These are phyloP conservation scores for Naso thynnoides DNA, from an alignment of 2,797 vertebrate species.

Conservation along the genomic window DNA sequence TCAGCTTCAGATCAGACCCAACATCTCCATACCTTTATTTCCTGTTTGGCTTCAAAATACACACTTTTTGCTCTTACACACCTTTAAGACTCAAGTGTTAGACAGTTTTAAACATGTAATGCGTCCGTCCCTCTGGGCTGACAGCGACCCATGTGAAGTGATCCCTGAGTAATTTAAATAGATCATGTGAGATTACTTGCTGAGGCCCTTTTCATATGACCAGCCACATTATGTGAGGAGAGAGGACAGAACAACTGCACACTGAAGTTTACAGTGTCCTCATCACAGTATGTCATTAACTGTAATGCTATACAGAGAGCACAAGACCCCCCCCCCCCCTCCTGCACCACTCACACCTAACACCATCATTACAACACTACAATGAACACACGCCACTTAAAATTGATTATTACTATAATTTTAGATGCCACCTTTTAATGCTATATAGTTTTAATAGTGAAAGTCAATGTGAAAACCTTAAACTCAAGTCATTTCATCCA, in stretches of 20 bases:
- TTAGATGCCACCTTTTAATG: no score
- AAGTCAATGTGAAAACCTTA: background rate
- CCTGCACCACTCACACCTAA: background rate
- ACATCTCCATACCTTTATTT: background rate
- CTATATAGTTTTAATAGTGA: background rate
- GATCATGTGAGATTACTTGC: constrained; percentile 33
- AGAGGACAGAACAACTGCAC: background rate
- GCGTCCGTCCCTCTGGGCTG: background rate
- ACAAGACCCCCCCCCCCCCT: background rate
- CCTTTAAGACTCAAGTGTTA: background rate
- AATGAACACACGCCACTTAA: background rate
- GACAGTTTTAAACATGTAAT: background rate
- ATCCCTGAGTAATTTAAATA: constrained; percentile 13
- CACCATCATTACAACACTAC: background rate
- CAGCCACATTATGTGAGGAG: background rate
- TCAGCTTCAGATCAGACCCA: background rate
- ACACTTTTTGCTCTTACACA: background rate
- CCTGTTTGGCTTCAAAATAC: background rate
- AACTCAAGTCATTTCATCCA: background rate
- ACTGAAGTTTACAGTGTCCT: background rate
- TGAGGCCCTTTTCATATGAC: constrained; percentile 30
- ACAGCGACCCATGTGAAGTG: constrained; percentile 32
- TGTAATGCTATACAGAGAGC: background rate
- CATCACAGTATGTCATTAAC: background rate
- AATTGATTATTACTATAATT: background rate